Percentiles rank a stretch among this genome's conserved stretches.
These are phyloP conservation scores for Diceros bicornis DNA, from an alignment of 2,797 vertebrate species.

Conservation along the genomic window DNA sequence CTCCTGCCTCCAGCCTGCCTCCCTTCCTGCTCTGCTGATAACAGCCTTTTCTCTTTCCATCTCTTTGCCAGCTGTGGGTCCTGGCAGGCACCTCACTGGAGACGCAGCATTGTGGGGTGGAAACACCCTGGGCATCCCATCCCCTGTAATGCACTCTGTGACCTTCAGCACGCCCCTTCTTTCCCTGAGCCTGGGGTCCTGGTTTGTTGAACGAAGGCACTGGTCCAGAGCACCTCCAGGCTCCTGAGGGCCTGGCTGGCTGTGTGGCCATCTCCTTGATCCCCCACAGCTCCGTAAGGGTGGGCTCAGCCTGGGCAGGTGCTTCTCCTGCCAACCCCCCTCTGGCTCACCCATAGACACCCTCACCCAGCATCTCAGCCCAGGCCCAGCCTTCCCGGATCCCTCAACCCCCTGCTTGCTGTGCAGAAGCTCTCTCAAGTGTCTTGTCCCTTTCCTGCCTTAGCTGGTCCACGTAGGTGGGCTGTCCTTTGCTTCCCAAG, in stretches of 20 bases:
- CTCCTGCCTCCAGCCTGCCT: not conserved
- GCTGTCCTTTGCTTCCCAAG: not conserved
- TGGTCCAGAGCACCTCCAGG: not conserved
- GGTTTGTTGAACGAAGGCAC: not conserved
- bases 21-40: not conserved
- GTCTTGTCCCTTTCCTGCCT: not conserved
- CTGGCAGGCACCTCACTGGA: not conserved
- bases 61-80: too few relatives aligned
- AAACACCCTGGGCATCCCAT: not conserved
- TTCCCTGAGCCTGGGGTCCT: not conserved
- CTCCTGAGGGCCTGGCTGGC: not conserved
- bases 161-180: not conserved
- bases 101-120: not conserved
- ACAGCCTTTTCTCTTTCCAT: not conserved
- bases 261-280: not conserved
- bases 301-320: not conserved
- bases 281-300: not conserved
- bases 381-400: not conserved
- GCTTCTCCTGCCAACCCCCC: not conserved
- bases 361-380: not conserved
- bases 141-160: not conserved
- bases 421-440: rapidly evolving
- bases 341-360: not conserved
- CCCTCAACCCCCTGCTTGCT: not conserved
- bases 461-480: rapidly evolving